Percentiles rank a stretch among this genome's conserved stretches.
Evolutionary conservation across 2,888 invertebrate genomes (phyloP).

Genomic region (Pollenia labialis): DNA sequence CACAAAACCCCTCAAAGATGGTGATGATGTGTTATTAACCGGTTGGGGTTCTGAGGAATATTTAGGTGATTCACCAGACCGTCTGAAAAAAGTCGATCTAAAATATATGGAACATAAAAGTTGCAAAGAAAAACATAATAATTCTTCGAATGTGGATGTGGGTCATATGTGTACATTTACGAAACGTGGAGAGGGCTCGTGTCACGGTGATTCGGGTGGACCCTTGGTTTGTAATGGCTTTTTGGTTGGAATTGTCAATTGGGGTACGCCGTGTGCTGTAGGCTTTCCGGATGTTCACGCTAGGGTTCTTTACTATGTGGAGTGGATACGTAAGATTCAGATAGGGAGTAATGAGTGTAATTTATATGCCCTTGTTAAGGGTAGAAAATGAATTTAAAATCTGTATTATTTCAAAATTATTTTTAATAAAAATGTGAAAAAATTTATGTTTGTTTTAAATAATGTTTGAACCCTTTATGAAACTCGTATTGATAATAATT

Average conservation of each 20-base stretch:
- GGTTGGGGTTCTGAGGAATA: slow-evolving; percentile 87
- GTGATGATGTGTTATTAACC: slow-evolving; percentile 85
- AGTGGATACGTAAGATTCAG: slow-evolving; percentile 79
- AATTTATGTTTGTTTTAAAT: too few species aligned
- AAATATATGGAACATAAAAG: slow-evolving; percentile 84
- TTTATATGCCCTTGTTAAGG: not conserved
- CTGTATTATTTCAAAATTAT: not conserved
- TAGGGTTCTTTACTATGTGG: slow-evolving; percentile 75
- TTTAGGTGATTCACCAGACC: slow-evolving; percentile 85
- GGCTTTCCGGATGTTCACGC: slow-evolving; percentile 81
- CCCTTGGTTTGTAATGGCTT: slow-evolving; percentile 77
- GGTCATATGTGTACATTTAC: slow-evolving; percentile 86
- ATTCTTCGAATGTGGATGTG: slow-evolving; percentile 84
- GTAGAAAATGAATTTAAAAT: not conserved
- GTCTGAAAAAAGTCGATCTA: slow-evolving; percentile 85
- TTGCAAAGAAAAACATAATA: slow-evolving; percentile 80
- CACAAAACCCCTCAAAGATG: slow-evolving; percentile 84
- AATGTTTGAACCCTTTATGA: too few species aligned
- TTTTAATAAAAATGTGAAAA: not conserved
- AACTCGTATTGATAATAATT: too few species aligned
- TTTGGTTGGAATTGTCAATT: slow-evolving; percentile 81
- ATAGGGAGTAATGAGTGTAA: slow-evolving; percentile 62
- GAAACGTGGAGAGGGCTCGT: slow-evolving; percentile 85
- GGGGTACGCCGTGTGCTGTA: slow-evolving; percentile 81
- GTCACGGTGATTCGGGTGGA: slow-evolving; percentile 81